A percentile compares a stretch with the other conserved stretches of the same genome.
These are phyloP conservation scores for Heteromyza rotundicornis DNA, from an alignment of 2,888 invertebrate species.

Conservation along the genomic window DNA sequence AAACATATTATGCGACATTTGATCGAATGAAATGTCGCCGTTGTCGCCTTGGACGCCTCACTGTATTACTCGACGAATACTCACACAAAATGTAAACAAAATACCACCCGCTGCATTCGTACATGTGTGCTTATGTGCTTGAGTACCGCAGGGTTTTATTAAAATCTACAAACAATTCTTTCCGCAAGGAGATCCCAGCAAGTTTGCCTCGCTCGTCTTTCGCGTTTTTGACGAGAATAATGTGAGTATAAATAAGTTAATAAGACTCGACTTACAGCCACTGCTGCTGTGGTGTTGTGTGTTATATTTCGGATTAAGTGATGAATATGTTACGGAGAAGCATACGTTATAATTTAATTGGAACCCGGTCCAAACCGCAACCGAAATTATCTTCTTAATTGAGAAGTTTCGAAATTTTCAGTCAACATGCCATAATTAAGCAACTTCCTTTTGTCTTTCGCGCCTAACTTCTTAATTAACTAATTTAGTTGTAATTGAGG, in stretches of 20 bases:
- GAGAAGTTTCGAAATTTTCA: too few relatives aligned
- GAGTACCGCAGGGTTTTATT: constrained; percentile 86
- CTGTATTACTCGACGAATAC: not conserved
- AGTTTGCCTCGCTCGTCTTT: constrained; percentile 97
- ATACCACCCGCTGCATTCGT: constrained; percentile 3
- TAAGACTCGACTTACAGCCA: not conserved
- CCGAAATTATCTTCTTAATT: too few relatives aligned
- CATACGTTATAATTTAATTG: too few relatives aligned
- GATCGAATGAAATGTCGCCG: constrained; percentile 33
- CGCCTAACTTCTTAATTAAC: constrained; percentile 11
- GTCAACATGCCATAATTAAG: not conserved
- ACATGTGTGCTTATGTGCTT: not conserved
- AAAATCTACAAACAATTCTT: constrained; percentile 99
- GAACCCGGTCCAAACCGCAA: too few relatives aligned
- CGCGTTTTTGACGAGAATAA: constrained; percentile 99
- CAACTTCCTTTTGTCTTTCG: not conserved
- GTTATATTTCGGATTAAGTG: too few relatives aligned
- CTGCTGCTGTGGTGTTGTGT: too few relatives aligned
- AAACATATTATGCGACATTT: constrained; percentile 20
- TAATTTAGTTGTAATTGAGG: constrained; percentile 18
- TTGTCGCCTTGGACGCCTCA: not conserved
- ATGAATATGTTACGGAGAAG: too few relatives aligned
- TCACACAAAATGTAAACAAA: not conserved
- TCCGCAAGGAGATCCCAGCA: constrained; percentile 98
- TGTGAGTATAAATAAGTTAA: constrained; percentile 70